Evolutionary conservation across 2,797 vertebrate genomes (phyloP).

Genomic region (Clarias laeviceps): DNA sequence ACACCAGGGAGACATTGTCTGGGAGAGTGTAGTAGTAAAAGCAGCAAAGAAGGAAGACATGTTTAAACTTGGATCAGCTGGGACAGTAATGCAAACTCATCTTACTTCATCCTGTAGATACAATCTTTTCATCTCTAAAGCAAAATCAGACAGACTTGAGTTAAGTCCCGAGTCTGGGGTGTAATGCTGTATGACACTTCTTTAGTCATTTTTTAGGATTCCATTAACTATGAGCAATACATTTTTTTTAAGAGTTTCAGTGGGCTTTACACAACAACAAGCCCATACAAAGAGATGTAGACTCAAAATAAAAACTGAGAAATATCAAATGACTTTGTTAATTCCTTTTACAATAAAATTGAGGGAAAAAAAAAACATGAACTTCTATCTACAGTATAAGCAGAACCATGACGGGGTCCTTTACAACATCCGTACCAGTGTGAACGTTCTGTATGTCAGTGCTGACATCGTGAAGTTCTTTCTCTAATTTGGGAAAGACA

Average conservation of each 20-base stretch:
- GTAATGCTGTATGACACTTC: not conserved
- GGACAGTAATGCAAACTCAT: constrained; percentile 51
- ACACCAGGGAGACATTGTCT: constrained; percentile 20
- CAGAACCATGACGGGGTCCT: constrained; percentile 54
- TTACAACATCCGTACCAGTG: constrained; percentile 14
- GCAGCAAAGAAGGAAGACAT: constrained; percentile 63
- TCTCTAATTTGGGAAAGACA: constrained; percentile 32
- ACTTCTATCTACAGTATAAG: constrained; percentile 54
- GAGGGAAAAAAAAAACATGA: not conserved
- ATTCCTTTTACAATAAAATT: not conserved
- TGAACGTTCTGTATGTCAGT: constrained; percentile 28
- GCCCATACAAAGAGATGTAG: constrained; percentile 69
- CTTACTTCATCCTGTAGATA: constrained; percentile 41
- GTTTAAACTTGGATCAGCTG: constrained; percentile 67
- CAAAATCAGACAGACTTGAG: not conserved
- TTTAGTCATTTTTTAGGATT: not conserved
- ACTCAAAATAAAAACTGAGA: not conserved
- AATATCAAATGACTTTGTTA: not conserved
- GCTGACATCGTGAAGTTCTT: constrained; percentile 7
- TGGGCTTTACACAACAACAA: constrained; percentile 58
- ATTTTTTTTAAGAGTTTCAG: constrained; percentile 58
- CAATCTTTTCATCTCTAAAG: constrained; percentile 3
- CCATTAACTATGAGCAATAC: constrained; percentile 3
- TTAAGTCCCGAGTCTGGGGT: not conserved
- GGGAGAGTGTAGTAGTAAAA: constrained; percentile 38